Base-by-base conservation (phyloP, 2,113 vertebrate genomes). In the Tachuris rubrigastra region DNA sequence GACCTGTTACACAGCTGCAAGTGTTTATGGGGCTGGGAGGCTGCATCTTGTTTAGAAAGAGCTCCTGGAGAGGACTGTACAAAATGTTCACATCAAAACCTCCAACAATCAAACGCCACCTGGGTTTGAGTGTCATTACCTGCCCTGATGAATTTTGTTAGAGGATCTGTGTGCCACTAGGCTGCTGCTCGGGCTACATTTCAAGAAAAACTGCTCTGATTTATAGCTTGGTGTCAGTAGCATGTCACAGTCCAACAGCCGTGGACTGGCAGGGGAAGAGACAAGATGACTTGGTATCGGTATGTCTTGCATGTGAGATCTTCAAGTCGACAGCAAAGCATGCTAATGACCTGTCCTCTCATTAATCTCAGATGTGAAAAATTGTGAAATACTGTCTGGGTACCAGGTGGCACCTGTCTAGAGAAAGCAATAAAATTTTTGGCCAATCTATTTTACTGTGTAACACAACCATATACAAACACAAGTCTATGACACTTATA, bases 121-220 rank as follows among this genome's bases (percentile, higher is more conserved):
- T 33, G 17, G 6, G 0, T 86, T 47, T 60, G 39, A 28, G 52
- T 53, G 85, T 81, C 31, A 18, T 67, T 71, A 15, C 21, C 65
- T 0, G 2, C 31, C 49, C 28, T 23, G 56, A 53, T 17, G 74
- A 90, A 35, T 41, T 59, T 65, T 7, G 20, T 67, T 65, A 77
- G 74, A 88, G 49, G 49, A 88, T 84, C 69, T 56, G 60, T 5
- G 2, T 93, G 79, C 39, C 0, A 12, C 49, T 17, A 67, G 50
- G 59, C 55, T 81, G 77, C 65, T 67, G 12, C 80, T 90, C 2
- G 2, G 2, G 79, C 83, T 71, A 42, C 39, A 56, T 66, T 86
- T 95, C 90, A 92, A 84, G 55, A 67, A 85, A 78, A 94, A 88
- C 46, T 37, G 50, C 63, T 35, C 79, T 86, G 90, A 95, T 95